These are phyloP conservation scores for Brevimyrus niger DNA, from an alignment of 2,113 vertebrate genomes.

Conservation along the genomic window DNA sequence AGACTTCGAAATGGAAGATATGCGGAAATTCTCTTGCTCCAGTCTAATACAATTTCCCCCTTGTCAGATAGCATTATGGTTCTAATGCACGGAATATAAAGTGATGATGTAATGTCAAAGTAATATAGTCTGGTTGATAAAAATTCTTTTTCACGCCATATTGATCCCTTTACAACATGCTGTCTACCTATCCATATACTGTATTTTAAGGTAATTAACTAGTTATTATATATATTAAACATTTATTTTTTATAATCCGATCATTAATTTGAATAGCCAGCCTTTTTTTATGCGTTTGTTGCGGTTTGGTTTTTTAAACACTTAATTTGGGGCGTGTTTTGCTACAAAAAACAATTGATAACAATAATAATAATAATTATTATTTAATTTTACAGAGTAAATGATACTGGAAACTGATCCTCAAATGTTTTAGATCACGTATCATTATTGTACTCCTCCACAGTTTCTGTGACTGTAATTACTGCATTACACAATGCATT, in stretches of 20 bases:
- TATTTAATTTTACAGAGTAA: background rate
- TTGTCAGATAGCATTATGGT: conserved; percentile 10
- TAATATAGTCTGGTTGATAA: background rate
- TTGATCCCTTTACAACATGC: background rate
- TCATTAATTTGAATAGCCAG: background rate
- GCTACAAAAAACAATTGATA: background rate
- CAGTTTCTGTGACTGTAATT: background rate
- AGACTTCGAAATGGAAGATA: background rate
- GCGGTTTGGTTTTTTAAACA: background rate
- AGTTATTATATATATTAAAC: background rate
- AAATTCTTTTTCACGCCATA: background rate
- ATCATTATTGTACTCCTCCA: background rate
- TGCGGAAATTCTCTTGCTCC: background rate
- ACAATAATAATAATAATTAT: background rate
- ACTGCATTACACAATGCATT: background rate
- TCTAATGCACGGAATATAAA: background rate
- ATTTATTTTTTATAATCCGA: background rate
- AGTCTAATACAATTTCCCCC: conserved; percentile 12
- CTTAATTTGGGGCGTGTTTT: background rate
- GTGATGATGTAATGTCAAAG: background rate
- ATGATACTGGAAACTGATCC: background rate
- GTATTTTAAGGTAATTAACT: background rate
- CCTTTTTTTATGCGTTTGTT: background rate
- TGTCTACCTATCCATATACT: background rate
- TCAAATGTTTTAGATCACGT: background rate